Conservation (phyloP, 2,888 invertebrate genomes). For the Pycnomerus fuliginosus region DNA sequence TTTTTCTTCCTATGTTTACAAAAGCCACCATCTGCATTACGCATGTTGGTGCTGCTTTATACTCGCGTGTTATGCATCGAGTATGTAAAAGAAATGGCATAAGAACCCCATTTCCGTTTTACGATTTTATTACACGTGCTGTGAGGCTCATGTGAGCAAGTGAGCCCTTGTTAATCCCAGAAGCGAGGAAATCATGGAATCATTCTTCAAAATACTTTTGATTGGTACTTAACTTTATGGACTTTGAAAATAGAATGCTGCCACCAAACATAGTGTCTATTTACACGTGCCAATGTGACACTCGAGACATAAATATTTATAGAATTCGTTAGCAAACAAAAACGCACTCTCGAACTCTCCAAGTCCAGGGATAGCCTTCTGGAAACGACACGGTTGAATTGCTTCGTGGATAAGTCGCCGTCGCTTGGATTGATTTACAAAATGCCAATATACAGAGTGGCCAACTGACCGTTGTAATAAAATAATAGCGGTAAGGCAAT, state of each 20-base stretch:
- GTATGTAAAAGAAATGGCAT: slow-evolving; percentile 31
- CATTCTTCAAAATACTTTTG: no score
- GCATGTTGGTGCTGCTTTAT: slow-evolving; percentile 24
- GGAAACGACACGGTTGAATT: slow-evolving; percentile 1
- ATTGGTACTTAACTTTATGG: slow-evolving; percentile 8
- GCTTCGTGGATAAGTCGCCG: no score
- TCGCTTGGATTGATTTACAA: no score
- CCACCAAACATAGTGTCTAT: slow-evolving; percentile 1
- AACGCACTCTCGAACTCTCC: background rate
- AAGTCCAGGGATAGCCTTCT: no score
- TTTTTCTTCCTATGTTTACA: slow-evolving; percentile 26
- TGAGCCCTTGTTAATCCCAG: no score
- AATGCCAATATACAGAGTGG: no score
- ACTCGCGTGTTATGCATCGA: slow-evolving; percentile 26
- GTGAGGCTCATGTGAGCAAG: no score
- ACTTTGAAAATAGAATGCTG: slow-evolving; percentile 1
- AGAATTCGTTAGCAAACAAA: slow-evolving; percentile 6
- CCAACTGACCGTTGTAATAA: no score
- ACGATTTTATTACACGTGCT: slow-evolving; percentile 40
- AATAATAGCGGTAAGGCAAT: no score
- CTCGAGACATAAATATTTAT: slow-evolving; percentile 11
- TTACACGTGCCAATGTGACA: slow-evolving; percentile 13
- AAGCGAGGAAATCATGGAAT: no score
- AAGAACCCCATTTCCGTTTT: slow-evolving; percentile 41
- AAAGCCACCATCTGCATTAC: slow-evolving; percentile 31